Conservation (phyloP, 2,113 vertebrate species). For the Sitta europaea region DNA sequence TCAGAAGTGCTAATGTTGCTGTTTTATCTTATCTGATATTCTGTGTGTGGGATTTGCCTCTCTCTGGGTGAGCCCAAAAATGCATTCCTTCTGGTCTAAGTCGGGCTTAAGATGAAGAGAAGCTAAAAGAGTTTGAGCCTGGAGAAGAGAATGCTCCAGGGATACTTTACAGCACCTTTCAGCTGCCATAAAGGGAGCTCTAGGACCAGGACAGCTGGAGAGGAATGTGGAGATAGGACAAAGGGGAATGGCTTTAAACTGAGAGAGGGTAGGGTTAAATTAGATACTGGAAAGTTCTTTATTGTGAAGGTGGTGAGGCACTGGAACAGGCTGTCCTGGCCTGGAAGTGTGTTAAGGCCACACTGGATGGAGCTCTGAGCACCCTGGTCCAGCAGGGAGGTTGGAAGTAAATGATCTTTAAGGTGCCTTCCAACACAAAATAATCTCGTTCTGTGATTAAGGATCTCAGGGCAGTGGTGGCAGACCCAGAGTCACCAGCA, state of each 20-base stretch:
- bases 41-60: not conserved
- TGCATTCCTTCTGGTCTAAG: not conserved
- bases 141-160: not conserved
- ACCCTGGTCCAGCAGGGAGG: not conserved
- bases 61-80: not conserved
- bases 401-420: not conserved
- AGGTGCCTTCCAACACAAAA: not conserved
- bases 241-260: not conserved
- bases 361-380: not conserved
- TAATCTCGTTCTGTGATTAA: not conserved
- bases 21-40: not conserved
- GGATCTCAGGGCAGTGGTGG: not conserved
- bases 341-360: not conserved
- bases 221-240: not conserved
- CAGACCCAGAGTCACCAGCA: not conserved
- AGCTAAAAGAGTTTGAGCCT: not conserved
- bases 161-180: not conserved
- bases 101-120: not conserved
- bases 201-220: not conserved
- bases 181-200: not conserved
- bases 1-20: not conserved
- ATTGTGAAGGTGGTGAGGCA: not conserved
- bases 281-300: not conserved
- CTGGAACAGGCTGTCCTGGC: not conserved
- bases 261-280: not conserved